Evolutionary conservation across 2,888 invertebrate genomes (phyloP).

Genomic region (Ophion costatus): DNA sequence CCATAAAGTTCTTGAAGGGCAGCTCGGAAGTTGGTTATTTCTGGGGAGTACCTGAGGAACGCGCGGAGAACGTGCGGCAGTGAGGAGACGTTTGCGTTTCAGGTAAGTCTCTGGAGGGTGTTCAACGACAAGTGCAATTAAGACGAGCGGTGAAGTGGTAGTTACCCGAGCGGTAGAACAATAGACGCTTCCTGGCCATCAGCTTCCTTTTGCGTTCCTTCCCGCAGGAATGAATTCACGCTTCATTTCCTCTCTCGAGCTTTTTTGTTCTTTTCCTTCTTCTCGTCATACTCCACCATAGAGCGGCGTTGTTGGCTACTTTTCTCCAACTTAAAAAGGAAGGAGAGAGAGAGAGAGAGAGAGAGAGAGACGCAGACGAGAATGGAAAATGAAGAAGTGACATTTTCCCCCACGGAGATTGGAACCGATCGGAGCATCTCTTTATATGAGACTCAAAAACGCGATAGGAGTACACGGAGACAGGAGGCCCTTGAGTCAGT

Average conservation of each 20-base stretch:
- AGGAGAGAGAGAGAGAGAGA: background rate
- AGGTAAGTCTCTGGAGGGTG: slow-evolving; percentile 63
- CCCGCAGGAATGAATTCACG: slow-evolving; percentile 27
- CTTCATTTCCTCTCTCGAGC: slow-evolving; percentile 26
- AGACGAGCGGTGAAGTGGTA: slow-evolving; percentile 17
- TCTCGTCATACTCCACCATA: background rate
- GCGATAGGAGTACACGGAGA: slow-evolving; percentile 33
- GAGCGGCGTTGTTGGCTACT: background rate
- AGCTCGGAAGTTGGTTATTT: slow-evolving; percentile 30
- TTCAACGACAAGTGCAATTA: slow-evolving; percentile 69
- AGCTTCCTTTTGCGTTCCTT: slow-evolving; percentile 30
- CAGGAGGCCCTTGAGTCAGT: slow-evolving; percentile 56
- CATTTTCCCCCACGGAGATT: slow-evolving; percentile 16
- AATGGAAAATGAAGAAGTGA: background rate
- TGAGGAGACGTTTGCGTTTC: slow-evolving; percentile 26
- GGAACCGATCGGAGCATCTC: slow-evolving; percentile 8
- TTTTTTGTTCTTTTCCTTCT: slow-evolving; percentile 1
- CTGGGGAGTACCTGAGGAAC: slow-evolving; percentile 46
- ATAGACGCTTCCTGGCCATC: slow-evolving; percentile 49
- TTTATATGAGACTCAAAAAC: slow-evolving; percentile 16
- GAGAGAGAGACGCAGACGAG: background rate
- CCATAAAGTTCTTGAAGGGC: background rate
- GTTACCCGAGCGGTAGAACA: slow-evolving; percentile 48
- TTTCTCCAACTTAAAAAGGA: background rate
- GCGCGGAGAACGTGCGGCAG: background rate